Percentiles rank a stretch among this genome's conserved stretches.
These are phyloP conservation scores for Mystacornis crossleyi DNA, from an alignment of 2,113 vertebrate genomes.

Conservation along the genomic window DNA sequence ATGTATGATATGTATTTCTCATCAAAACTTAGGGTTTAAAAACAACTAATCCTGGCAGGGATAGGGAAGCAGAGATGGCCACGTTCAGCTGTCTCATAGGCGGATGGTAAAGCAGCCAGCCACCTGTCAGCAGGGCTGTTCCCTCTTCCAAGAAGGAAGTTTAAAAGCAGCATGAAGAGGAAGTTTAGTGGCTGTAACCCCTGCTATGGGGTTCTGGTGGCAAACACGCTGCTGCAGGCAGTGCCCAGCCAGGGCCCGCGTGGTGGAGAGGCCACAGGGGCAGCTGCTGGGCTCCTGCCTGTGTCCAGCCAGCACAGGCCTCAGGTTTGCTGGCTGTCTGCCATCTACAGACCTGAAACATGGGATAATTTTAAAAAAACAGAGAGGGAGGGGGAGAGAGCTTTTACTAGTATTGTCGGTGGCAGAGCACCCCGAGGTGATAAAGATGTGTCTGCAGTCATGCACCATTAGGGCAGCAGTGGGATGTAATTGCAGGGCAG, in stretches of 20 bases:
- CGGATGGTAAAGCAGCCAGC: neutral
- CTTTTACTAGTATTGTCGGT: conserved; percentile 53
- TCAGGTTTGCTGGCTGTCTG: conserved; percentile 36
- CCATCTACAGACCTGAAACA: conserved; percentile 15
- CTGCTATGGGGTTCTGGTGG: conserved; percentile 62
- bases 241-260: conserved; percentile 30
- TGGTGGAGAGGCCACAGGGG: conserved; percentile 62
- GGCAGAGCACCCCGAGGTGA: conserved; percentile 61
- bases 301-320: conserved; percentile 70
- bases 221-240: conserved; percentile 39
- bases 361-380: neutral
- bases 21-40: neutral
- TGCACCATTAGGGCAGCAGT: conserved; percentile 39
- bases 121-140: neutral
- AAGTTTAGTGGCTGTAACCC: conserved; percentile 5
- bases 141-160: neutral
- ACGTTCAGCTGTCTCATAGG: neutral
- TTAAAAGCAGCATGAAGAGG: neutral
- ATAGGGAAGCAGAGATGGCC: neutral
- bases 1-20: neutral
- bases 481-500: conserved; percentile 65
- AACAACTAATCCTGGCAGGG: neutral
- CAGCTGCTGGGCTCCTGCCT: conserved; percentile 84
- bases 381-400: neutral
- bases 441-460: conserved; percentile 49